A percentile compares a stretch with the other conserved stretches of the same genome.
Evolutionary conservation across 2,113 vertebrate genomes (phyloP).

Genomic region (Etia nguti): DNA sequence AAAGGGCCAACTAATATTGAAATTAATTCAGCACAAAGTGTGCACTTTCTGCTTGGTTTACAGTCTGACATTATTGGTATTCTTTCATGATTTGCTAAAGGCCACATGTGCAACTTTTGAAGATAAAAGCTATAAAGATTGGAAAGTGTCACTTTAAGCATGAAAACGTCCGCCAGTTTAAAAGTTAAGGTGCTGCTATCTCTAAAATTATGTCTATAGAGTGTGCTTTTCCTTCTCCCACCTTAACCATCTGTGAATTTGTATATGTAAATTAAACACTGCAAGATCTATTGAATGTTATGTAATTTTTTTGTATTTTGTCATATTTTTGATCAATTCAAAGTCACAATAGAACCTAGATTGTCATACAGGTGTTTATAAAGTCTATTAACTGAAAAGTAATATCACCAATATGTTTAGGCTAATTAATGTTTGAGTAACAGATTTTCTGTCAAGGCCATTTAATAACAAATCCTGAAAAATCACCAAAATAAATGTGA

Average conservation of each 20-base stretch:
- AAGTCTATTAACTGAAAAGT: background rate
- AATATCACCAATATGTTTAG: background rate
- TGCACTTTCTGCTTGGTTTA: background rate
- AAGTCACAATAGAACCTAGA: background rate
- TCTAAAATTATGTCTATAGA: background rate
- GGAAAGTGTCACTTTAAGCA: background rate
- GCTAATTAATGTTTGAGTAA: background rate
- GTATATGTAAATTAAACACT: background rate
- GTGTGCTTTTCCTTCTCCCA: background rate
- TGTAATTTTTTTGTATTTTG: background rate
- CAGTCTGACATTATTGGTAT: background rate
- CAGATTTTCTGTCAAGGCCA: background rate
- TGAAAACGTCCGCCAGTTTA: background rate
- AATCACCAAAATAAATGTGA: background rate
- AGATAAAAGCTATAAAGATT: background rate
- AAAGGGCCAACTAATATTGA: background rate
- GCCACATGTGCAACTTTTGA: background rate
- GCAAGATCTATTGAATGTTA: background rate
- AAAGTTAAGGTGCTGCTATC: background rate
- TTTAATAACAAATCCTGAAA: background rate
- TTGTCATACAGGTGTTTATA: background rate
- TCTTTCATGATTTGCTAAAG: background rate
- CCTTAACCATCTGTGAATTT: background rate
- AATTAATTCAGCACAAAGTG: background rate
- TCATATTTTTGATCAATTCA: background rate